These are phyloP conservation scores for Paguma larvata DNA, from an alignment of 2,797 vertebrate genomes.

Conservation along the genomic window DNA sequence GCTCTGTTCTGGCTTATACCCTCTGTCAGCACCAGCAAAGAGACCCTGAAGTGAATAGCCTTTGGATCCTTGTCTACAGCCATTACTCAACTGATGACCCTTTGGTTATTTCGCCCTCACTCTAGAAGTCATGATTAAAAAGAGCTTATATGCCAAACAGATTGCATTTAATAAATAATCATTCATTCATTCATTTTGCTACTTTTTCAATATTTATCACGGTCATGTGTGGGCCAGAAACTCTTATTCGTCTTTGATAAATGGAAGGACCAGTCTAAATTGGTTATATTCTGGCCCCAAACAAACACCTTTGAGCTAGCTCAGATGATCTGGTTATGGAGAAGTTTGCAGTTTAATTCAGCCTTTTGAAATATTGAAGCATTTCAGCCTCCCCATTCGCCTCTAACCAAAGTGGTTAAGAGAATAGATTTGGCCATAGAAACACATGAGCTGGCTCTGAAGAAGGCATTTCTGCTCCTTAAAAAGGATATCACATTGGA, in stretches of 20 bases:
- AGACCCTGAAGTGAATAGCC: fast-evolving
- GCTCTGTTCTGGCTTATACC: neutral
- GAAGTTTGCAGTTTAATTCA: neutral
- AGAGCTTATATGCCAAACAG: neutral
- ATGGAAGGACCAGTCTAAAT: neutral
- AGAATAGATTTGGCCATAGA: neutral
- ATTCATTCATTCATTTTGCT: neutral
- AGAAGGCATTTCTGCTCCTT: slow-evolving; percentile 20
- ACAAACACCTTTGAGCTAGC: neutral
- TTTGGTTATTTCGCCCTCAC: neutral
- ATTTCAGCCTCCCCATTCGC: neutral
- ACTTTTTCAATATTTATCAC: neutral
- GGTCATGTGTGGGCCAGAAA: neutral
- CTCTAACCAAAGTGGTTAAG: neutral
- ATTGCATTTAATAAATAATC: neutral
- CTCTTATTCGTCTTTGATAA: neutral
- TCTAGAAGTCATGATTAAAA: neutral
- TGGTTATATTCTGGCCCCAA: neutral
- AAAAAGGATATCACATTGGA: neutral
- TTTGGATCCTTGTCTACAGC: neutral
- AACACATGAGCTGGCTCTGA: neutral
- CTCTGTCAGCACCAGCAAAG: neutral
- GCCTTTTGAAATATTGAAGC: neutral
- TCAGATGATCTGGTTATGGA: slow-evolving; percentile 3
- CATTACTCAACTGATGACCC: neutral